Base-by-base conservation (phyloP, 92 coral and sea anemone species). In the Diadumene lineata region DNA sequence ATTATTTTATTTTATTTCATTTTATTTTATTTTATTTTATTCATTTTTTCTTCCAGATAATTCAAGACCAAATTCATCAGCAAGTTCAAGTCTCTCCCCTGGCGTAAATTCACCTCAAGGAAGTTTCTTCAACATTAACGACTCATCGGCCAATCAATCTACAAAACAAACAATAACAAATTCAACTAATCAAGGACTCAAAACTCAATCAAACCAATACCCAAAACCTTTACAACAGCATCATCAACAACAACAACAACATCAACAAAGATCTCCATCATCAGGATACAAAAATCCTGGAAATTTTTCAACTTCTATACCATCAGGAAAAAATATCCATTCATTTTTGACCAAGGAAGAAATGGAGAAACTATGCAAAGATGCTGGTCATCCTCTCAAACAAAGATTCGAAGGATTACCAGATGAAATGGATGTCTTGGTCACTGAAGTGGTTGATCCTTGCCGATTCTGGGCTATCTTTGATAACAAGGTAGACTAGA, bases 391-490 rank as follows among this genome's bases (percentile, higher is more conserved):
- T 62, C 67, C 31, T 21, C 34, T 57, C 16, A 18, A 18, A 4
- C 27, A 48, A 17, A 68, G 25, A 15, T 29, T 32, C 4, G 17
- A 56, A 19, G 24, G 30, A 19, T 29, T 78, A 19, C 75, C 79
- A 17, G 82, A 83, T 33, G 84, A 78, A 50, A 88, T 94, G 44
- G 85, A 91, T 33, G 27, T 94, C 18, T 81, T 91, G 11, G 86
- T 94, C 13, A 91, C 93, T n/a, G 98, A 94, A 18, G 67, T 94
- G 11, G 79, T 91, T 19, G 97, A 91, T 71, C 72, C 89, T 46
- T 91, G 98, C 31, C 85, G 82, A 29, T 94, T 91, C 77, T 94
- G 98, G 97, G 98, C 89, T 0, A 85, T 92, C 50, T 69, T 89
- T 50, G 90, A 83, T 70, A 87, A 85, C 57, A 69, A 81, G 97